Conservation (phyloP, 2,888 invertebrate genomes). For the Mythimna loreyi region DNA sequence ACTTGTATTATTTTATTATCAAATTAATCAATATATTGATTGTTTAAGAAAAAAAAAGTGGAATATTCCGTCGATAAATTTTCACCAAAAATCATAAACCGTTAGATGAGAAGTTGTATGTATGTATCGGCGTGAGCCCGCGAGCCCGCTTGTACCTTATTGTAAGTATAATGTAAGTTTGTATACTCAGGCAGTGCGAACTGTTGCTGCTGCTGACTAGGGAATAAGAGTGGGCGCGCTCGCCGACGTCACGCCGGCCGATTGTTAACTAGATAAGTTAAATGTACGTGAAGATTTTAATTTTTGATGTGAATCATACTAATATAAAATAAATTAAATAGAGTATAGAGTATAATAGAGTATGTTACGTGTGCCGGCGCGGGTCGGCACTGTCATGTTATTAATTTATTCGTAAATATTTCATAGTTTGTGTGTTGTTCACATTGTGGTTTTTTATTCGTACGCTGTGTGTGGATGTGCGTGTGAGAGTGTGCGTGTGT, state of each 20-base stretch:
- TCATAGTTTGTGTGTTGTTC: conserved; percentile 74
- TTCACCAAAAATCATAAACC: conserved; percentile 12
- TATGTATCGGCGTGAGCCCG: conserved; percentile 27
- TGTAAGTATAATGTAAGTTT: conserved; percentile 28
- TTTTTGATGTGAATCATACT: conserved; percentile 80
- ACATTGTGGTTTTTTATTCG: conserved; percentile 68
- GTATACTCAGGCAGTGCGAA: conserved; percentile 9
- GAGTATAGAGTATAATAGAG: conserved; percentile 63
- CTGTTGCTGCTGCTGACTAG: conserved; percentile 9
- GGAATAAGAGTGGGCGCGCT: not conserved
- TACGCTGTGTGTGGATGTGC: conserved; percentile 57
- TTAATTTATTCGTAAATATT: conserved; percentile 66
- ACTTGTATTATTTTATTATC: conserved; percentile 1
- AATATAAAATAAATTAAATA: conserved; percentile 70
- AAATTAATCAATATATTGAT: not conserved
- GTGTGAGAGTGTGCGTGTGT: conserved; percentile 32
- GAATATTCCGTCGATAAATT: conserved; percentile 30
- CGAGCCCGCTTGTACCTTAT: conserved; percentile 50
- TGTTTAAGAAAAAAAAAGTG: not conserved
- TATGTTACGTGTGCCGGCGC: conserved; percentile 53
- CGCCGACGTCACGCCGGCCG: too few species aligned
- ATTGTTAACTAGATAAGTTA: conserved; percentile 76
- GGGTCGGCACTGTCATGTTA: conserved; percentile 57
- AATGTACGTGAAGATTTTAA: conserved; percentile 75
- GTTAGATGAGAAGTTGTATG: conserved; percentile 27